These are phyloP conservation scores for Corythornis madagascariensis DNA, from an alignment of 2,113 vertebrate species.

Conservation along the genomic window DNA sequence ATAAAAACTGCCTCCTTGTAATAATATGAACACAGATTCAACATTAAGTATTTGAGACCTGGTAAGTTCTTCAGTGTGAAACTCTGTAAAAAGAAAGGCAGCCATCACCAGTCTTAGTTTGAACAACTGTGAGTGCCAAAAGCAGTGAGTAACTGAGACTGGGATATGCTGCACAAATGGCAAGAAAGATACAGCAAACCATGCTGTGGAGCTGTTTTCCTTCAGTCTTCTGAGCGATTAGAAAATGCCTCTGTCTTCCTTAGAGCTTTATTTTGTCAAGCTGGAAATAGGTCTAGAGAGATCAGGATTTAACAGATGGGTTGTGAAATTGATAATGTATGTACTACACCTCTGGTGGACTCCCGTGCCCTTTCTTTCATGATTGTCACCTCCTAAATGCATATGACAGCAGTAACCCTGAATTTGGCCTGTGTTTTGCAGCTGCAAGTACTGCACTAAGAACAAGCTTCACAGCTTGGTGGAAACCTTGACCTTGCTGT, in stretches of 20 bases:
- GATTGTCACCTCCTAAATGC: conserved; percentile 29
- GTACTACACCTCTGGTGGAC: background rate
- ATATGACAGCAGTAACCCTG: conserved; percentile 34
- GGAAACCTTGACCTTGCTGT: background rate
- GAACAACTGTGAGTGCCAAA: background rate
- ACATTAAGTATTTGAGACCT: background rate
- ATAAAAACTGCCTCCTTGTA: background rate
- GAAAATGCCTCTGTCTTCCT: background rate
- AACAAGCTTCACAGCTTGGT: conserved; percentile 31
- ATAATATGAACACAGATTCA: background rate
- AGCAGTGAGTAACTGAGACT: background rate
- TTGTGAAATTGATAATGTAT: conserved; percentile 18
- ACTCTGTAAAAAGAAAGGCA: background rate
- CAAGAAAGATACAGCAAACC: background rate
- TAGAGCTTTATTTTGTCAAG: background rate
- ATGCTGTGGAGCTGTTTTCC: background rate
- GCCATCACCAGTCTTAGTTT: background rate
- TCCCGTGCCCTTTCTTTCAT: conserved; percentile 5
- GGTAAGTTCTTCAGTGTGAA: background rate
- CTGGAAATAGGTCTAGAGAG: background rate
- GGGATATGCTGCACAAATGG: background rate
- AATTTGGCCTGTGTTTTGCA: conserved; percentile 20
- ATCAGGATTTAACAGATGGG: conserved; percentile 9
- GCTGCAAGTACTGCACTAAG: conserved; percentile 24
- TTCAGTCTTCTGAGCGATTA: background rate